phyloP scores from a whole-genome alignment of 2,797 vertebrate genomes.

The Vespertilio murinus region DNA sequence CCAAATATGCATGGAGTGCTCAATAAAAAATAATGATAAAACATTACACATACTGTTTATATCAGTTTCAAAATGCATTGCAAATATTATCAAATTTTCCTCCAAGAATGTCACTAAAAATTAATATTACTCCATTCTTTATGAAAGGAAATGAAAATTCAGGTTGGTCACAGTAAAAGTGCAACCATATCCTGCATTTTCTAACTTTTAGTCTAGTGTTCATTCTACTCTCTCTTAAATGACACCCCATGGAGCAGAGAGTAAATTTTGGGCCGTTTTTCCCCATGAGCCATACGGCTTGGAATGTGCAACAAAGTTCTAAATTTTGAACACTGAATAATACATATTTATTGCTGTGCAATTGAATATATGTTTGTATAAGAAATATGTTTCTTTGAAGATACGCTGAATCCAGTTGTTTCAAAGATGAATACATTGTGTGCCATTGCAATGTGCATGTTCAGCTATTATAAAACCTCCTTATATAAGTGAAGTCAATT shows the following conservation, averaged over 20 bases:
- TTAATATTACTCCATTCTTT: neutral
- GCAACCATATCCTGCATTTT: neutral
- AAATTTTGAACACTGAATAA: slow-evolving; percentile 6
- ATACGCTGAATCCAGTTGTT: neutral
- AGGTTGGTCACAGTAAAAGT: neutral
- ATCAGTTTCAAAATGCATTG: neutral
- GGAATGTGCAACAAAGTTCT: neutral
- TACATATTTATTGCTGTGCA: neutral
- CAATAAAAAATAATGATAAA: neutral
- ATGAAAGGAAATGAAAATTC: neutral
- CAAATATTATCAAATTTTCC: neutral
- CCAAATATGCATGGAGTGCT: neutral
- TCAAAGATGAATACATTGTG: neutral
- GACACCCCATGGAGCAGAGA: neutral
- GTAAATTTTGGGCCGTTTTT: neutral
- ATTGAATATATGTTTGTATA: neutral
- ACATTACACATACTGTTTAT: neutral
- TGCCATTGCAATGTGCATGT: neutral
- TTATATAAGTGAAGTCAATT: neutral
- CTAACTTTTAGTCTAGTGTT: neutral
- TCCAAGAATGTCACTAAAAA: neutral
- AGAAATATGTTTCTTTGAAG: neutral
- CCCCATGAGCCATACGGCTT: neutral
- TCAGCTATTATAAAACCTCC: neutral
- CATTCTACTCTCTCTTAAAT: neutral